Evolutionary conservation across 2,113 vertebrate species (phyloP).

Genomic region (Epinephelus moara): DNA sequence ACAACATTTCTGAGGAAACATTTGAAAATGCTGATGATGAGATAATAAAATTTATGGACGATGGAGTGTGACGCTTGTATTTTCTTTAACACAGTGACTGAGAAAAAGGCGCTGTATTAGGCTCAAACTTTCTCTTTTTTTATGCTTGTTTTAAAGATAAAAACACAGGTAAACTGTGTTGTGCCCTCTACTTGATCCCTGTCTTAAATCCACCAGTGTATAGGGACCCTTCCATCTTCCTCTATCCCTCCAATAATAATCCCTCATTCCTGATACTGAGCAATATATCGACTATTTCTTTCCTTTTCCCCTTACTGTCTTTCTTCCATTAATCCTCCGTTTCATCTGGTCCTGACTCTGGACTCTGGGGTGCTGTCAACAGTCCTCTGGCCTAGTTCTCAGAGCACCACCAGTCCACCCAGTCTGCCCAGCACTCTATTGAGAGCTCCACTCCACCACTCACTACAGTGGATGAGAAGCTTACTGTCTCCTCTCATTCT

Average conservation of each 20-base stretch:
- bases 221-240: background rate
- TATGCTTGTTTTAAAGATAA: background rate
- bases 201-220: slow-evolving; percentile 1
- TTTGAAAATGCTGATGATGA: background rate
- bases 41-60: background rate
- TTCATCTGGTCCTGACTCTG: slow-evolving; percentile 53
- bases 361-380: slow-evolving; percentile 58
- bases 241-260: slow-evolving; percentile 17
- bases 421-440: slow-evolving; percentile 58
- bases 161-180: background rate
- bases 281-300: slow-evolving; percentile 23
- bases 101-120: background rate
- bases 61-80: background rate
- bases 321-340: slow-evolving; percentile 41
- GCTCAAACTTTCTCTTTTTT: background rate
- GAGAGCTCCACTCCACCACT: slow-evolving; percentile 73
- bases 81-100: background rate
- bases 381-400: slow-evolving; percentile 76
- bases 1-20: background rate
- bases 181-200: slow-evolving; percentile 10
- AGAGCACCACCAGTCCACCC: slow-evolving; percentile 63
- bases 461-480: slow-evolving; percentile 76
- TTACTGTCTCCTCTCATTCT: slow-evolving; percentile 79
- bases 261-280: background rate
- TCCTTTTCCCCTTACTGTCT: background rate